Evolutionary conservation across 1,140 invertebrate species (phyloP).

Genomic region (Drosophila sucinea): DNA sequence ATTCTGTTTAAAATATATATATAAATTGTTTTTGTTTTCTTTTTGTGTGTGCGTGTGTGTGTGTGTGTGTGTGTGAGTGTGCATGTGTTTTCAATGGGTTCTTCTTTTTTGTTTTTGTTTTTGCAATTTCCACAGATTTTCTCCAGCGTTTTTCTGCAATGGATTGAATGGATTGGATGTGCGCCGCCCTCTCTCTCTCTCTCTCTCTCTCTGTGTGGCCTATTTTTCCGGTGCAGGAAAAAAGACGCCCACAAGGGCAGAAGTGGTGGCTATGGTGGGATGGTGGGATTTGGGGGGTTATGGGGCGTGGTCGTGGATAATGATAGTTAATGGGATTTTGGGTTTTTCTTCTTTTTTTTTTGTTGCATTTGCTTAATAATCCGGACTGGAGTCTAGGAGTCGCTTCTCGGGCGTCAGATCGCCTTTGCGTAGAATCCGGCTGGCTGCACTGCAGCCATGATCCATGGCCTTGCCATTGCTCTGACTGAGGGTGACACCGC

Average conservation of each 20-base stretch:
- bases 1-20: slow-evolving; percentile 30
- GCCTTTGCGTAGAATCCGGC: slow-evolving; percentile 74
- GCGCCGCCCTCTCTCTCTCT: too few relatives aligned
- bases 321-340: background rate
- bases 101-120: background rate
- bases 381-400: slow-evolving; percentile 84
- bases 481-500: slow-evolving; percentile 23
- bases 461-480: slow-evolving; percentile 61
- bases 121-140: slow-evolving; percentile 6
- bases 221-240: slow-evolving; percentile 59
- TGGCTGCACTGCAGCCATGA: slow-evolving; percentile 76
- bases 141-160: slow-evolving; percentile 15
- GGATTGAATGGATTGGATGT: background rate
- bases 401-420: slow-evolving; percentile 85
- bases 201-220: slow-evolving; percentile 15
- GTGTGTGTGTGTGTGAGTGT: slow-evolving; percentile 23
- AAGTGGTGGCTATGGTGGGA: background rate
- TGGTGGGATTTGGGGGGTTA: background rate
- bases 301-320: too few relatives aligned
- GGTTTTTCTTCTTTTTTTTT: background rate
- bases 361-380: slow-evolving; percentile 73
- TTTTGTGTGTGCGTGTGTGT: slow-evolving; percentile 47
- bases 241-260: slow-evolving; percentile 51
- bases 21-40: slow-evolving; percentile 17
- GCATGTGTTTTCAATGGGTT: background rate